These are phyloP conservation scores for Parasteatoda lunata DNA, from an alignment of 2,888 invertebrate genomes.

Conservation along the genomic window DNA sequence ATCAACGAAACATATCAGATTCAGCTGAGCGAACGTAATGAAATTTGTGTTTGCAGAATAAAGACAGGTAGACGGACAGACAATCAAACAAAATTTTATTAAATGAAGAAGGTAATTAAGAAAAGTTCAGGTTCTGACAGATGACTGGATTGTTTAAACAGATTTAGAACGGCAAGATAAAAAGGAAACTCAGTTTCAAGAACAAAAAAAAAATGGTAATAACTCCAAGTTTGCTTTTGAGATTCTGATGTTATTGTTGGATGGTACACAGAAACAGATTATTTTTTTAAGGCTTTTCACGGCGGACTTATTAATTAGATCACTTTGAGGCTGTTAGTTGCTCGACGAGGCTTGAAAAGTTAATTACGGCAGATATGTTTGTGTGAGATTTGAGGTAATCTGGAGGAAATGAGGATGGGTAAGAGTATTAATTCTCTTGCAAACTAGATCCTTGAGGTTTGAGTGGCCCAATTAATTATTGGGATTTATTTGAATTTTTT, in stretches of 20 bases:
- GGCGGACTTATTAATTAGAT: neutral
- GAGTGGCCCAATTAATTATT: no score
- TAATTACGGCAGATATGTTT: slow-evolving; percentile 19
- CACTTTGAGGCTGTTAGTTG: slow-evolving; percentile 1
- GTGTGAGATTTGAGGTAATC: slow-evolving; percentile 18
- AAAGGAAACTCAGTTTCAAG: neutral
- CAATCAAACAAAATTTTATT: slow-evolving; percentile 47
- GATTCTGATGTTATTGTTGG: slow-evolving; percentile 1
- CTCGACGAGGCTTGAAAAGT: slow-evolving; percentile 43
- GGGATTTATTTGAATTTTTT: no score
- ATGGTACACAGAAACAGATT: neutral
- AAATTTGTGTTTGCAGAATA: slow-evolving; percentile 51
- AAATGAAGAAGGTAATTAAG: slow-evolving; percentile 58
- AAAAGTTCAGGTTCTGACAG: slow-evolving; percentile 32
- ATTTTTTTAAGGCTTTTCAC: neutral
- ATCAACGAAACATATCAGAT: slow-evolving; percentile 42
- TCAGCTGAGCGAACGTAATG: slow-evolving; percentile 32
- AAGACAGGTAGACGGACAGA: slow-evolving; percentile 10
- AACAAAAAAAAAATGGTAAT: neutral
- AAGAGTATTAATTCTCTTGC: no score
- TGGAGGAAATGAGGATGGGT: neutral
- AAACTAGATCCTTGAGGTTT: no score
- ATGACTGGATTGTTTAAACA: slow-evolving; percentile 48
- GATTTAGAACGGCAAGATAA: neutral
- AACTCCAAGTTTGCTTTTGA: neutral